Base-by-base conservation (phyloP, 2,888 invertebrate genomes). In the Microctonus brassicae region DNA sequence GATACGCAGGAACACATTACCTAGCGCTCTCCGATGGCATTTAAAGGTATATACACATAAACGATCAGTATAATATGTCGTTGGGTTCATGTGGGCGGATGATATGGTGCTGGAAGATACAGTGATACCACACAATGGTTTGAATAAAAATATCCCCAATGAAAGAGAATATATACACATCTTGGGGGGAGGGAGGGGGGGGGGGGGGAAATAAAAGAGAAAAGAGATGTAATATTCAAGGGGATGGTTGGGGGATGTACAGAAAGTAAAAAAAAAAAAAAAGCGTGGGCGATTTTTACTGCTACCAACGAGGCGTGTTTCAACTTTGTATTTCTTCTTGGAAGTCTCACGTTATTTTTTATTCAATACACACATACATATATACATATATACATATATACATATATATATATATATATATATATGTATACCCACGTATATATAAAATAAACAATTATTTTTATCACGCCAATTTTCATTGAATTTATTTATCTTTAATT, bases 241-340 rank as follows among this genome's bases (percentile, higher is more conserved):
- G 64, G 73, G 53, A 47, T 66, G 47, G 61, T 70, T 52, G 26
- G 24, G 47, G 47, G 34, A 42, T 52, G 58, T 64, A 29, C 24
- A 57, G 70, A 62, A 62, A 47, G 17, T 5, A 47, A 47, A 55
- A 55, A 52, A 62, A 62, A 47, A 47, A 7, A 47, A 47, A 62
- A 47, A 52, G 67, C 24, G 67, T 73, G 73, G 70, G 63, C 70
- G 62, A 63, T 70, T 66, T 57, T 57, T 70, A 63, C 57, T 57
- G 67, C 66, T 33, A 3, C n/a, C n/a, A 36, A 42, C 55, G 10
- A 61, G 53, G 24, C 53, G 65, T 58, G 64, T 55, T 64, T 52
- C 33, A 52, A 61, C 57, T 63, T 70, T 42, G 26, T 17, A 55
- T 67, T 70, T 70, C 39, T 47, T 64, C 58, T 20, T 20, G 36